phyloP scores from a whole-genome alignment of 2,888 invertebrate genomes.

The Panorpa germanica region DNA sequence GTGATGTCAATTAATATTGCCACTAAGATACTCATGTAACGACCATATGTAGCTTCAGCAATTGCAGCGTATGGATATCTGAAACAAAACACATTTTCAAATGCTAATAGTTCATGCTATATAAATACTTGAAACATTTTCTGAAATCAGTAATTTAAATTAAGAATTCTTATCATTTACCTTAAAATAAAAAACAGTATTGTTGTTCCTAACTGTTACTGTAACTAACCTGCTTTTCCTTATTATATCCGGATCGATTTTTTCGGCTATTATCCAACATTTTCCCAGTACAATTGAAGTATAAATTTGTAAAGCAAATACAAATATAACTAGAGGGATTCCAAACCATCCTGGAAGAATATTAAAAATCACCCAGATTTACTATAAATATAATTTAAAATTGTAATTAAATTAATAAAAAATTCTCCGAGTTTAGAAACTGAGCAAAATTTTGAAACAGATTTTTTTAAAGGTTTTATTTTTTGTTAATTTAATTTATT shows the following conservation, averaged over 20 bases:
- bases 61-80: conserved; percentile 74
- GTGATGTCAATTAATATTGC: conserved; percentile 53
- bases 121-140: conserved; percentile 11
- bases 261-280: conserved; percentile 64
- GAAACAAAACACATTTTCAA: conserved; percentile 14
- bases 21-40: conserved; percentile 35
- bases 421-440: too few species aligned
- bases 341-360: conserved; percentile 42
- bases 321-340: conserved; percentile 41
- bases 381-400: not conserved
- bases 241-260: conserved; percentile 44
- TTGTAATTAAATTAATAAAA: not conserved
- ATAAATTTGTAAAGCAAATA: conserved; percentile 56
- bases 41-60: conserved; percentile 60
- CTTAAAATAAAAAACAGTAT: too few species aligned
- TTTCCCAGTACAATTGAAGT: conserved; percentile 62
- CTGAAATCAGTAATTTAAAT: conserved; percentile 16
- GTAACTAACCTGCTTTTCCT: conserved; percentile 31
- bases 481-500: too few species aligned
- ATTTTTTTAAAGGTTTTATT: conserved; percentile 12
- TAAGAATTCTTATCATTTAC: not conserved
- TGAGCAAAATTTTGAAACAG: not conserved
- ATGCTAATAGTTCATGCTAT: conserved; percentile 2
- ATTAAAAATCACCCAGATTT: conserved; percentile 7
- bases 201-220: conserved; percentile 2